Evolutionary conservation across 1,140 invertebrate species (phyloP), one percentile per base, ranked within the genome.

Genomic region (Mya arenaria): DNA sequence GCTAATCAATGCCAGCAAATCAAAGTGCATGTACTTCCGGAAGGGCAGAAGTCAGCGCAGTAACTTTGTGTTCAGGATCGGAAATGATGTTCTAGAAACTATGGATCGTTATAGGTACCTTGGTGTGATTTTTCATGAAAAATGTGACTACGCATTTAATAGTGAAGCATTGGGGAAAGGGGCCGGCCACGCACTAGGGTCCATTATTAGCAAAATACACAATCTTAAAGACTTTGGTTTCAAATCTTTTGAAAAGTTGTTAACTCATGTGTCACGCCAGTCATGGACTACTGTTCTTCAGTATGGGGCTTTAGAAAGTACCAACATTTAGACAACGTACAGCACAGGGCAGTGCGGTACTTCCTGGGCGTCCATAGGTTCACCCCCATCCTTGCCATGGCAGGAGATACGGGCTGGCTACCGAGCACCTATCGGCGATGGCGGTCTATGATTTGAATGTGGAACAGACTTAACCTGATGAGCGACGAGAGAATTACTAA

Each of bases 231-330:
- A n/a, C n/a, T n/a, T n/a, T 60, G 8, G 8, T 34, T 65, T 65
- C 37, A 65, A 65, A 5, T 34, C 62, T 34, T 65, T 28, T 32
- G 34, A 65, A 65, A 65, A 65, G 23, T 30, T 30, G n/a, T 32
- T 32, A 32, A 30, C 23, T 30, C 62, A 4, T 65, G 62, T 65
- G 62, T 65, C 19, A 65, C 30, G 5, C 62, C 62, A 30, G 37
- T 65, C 5, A 15, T 34, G 62, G 62, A 65, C 37, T 65, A 65
- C 62, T 65, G 62, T 34, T 28, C 62, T 65, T 65, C 62, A 8
- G 30, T 65, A 6, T 65, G 62, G 62, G 62, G 34, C 5, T 65
- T 34, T 23, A 65, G 37, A 65, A 13, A 65, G 8, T 30, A 10
- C 23, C 62, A 65, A 65, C n/a, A 8, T 28, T 28, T 34, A 13